phyloP scores from a whole-genome alignment of 1,140 invertebrate species.

The Caenorhabditis latens region DNA sequence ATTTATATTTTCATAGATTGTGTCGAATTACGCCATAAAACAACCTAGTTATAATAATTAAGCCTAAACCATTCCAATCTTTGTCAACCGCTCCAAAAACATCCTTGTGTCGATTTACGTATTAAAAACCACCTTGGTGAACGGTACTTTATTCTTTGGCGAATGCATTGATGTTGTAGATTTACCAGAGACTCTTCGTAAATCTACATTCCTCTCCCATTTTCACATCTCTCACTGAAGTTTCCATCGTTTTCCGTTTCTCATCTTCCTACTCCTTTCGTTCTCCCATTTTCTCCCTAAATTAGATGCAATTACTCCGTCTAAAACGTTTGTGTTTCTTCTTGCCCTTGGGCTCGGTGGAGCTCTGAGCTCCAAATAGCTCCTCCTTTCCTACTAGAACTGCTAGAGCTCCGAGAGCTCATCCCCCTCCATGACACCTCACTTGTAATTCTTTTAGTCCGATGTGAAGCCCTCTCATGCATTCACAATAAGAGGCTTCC shows the following conservation, averaged over 20 bases:
- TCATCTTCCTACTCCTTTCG: too few species aligned
- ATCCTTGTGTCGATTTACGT: too few species aligned
- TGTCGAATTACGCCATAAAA: too few species aligned
- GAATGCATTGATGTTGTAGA: too few species aligned
- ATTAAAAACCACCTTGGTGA: too few species aligned
- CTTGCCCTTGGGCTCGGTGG: not conserved
- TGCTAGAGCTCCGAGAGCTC: not conserved
- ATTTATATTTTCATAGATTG: too few species aligned
- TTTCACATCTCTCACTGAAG: not conserved
- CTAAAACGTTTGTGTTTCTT: not conserved
- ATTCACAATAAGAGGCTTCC: slow-evolving; percentile 43
- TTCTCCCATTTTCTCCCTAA: not conserved
- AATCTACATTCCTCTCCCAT: not conserved
- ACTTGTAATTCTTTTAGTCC: slow-evolving; percentile 42
- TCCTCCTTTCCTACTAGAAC: not conserved
- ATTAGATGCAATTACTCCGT: slow-evolving; percentile 25
- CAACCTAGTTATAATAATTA: too few species aligned
- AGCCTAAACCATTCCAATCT: too few species aligned
- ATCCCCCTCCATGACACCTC: too few species aligned
- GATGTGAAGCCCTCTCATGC: slow-evolving; percentile 25
- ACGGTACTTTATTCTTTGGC: not conserved
- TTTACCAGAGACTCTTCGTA: not conserved
- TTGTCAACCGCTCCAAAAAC: too few species aligned
- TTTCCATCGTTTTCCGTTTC: not conserved
- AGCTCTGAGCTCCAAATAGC: not conserved